Base-by-base conservation (phyloP, 2,888 invertebrate species). In the Lasioglossum figueresi region DNA sequence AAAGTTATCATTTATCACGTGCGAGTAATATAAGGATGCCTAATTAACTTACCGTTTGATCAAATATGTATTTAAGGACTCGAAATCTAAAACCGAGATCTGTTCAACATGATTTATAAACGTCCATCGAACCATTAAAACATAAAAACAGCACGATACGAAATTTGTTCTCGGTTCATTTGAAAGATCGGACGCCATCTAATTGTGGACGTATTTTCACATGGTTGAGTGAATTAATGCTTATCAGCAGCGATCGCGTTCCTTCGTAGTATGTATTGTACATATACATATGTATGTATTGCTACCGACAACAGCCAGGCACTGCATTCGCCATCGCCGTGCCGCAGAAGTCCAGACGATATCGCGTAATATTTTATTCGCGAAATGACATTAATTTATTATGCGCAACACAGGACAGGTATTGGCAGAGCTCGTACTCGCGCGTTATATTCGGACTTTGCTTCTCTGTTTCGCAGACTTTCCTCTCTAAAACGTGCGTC, bases 361-460 rank as follows among this genome's bases (percentile, higher is more conserved):
- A 78, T 82, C 78, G 66, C 66, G 56, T 63, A 77, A 78, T 80
- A 82, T 75, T 72, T 81, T 83, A 84, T 80, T 85, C 70, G 80
- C 74, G 83, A 79, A 86, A 86, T 79, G 86, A 77, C 79, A 84
- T 91, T 91, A 90, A 91, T 91, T 91, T 59, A 59, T 59, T 59
- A 86, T 79, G 75, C 80, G 63, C 80, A 79, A 83, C 70, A 83
- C 63, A 74, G 86, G 88, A 87, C 90, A 86, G 82, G 86, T 91
- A 91, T 92, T 75, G 91, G 88, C 85, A 84, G 81, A 70, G 79
- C 83, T 76, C 79, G 84, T 83, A 81, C 83, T 75, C n/a, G n/a
- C 83, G 88, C 82, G 52, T 89, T 91, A 90, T 84, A 88, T 88
- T 89, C 88, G 86, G 78, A 93, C 92, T 66, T 66, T 34, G 78